Conservation (phyloP, 1,140 invertebrate species). For the Panagrolaimus sp. region DNA sequence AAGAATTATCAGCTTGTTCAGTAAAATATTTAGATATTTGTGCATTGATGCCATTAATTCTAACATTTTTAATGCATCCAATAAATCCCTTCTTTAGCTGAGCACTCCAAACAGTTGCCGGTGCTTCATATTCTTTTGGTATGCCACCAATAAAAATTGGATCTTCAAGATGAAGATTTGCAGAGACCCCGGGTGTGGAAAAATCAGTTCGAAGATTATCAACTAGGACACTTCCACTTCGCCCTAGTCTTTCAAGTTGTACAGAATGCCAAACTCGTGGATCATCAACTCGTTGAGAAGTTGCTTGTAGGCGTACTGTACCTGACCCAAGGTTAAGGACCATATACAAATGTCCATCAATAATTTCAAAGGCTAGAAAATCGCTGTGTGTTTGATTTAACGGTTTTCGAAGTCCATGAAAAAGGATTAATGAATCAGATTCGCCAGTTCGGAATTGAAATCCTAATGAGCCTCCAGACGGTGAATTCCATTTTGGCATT, state of each 20-base stretch:
- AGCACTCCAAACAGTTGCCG: constrained; percentile 82
- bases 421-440: constrained; percentile 83
- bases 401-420: constrained; percentile 75
- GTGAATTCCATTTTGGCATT: constrained; percentile 56
- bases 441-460: constrained; percentile 77
- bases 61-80: constrained; percentile 85
- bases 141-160: constrained; percentile 83
- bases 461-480: constrained; percentile 51
- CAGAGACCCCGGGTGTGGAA: constrained; percentile 71
- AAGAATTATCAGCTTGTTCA: constrained; percentile 1
- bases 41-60: constrained; percentile 82
- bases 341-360: constrained; percentile 84
- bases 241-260: constrained; percentile 71
- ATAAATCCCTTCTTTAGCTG: constrained; percentile 82
- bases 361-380: constrained; percentile 84
- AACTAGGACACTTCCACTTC: constrained; percentile 79
- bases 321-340: constrained; percentile 87
- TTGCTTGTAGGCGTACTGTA: constrained; percentile 72
- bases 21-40: constrained; percentile 66
- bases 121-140: constrained; percentile 66
- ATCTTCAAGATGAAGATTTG: constrained; percentile 66
- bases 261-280: constrained; percentile 81
- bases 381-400: constrained; percentile 66
- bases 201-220: constrained; percentile 83
- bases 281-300: constrained; percentile 76